Evolutionary conservation across 2,888 invertebrate species (phyloP), one percentile per base, ranked within the genome.

Genomic region (Periphyllus acericola): DNA sequence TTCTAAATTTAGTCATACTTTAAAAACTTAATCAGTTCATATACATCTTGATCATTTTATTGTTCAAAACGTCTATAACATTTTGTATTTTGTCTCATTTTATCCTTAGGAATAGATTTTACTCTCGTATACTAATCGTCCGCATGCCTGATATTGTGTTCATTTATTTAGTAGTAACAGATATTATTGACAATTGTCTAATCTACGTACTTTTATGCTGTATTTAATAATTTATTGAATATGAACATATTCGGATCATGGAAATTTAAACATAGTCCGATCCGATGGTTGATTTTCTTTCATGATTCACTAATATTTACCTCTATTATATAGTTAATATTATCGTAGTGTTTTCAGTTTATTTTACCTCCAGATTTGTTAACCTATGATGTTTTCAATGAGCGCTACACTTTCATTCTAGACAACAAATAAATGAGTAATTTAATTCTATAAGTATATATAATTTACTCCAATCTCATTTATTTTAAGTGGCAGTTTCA

Each of bases 211-310:
- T 4, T 68, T 29, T 68, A 25, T 68, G 29, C 2, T 68, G 3
- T 29, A n/a, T 68, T 25, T 40, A 40, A 21, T 52, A 60, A n/a
- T 2, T 29, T 36, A 75, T 32, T 66, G 32, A 83, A 60, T 66
- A 84, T 84, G 29, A 83, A 66, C 32, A 46, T 46, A 32, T 25
- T 76, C 66, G 84, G 84, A 66, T 84, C 76, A 76, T 84, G 84
- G 84, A 84, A 76, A 84, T 84, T 76, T 17, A 46, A 76, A 76
- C 46, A 32, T 84, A 76, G 84, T 76, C 84, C 84, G 66, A 66
- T 84, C 84, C 84, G 76, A 84, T n/a, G 32, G 25, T 83, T 75
- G 19, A 74, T 83, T 40, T 68, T 4, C 21, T 74, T 71, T 71
- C 32, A 52, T 71, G 32, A 52, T 72, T 71, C 32, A 36, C 4